Evolutionary conservation across 2,113 vertebrate genomes (phyloP).

Genomic region (Lontra canadensis): DNA sequence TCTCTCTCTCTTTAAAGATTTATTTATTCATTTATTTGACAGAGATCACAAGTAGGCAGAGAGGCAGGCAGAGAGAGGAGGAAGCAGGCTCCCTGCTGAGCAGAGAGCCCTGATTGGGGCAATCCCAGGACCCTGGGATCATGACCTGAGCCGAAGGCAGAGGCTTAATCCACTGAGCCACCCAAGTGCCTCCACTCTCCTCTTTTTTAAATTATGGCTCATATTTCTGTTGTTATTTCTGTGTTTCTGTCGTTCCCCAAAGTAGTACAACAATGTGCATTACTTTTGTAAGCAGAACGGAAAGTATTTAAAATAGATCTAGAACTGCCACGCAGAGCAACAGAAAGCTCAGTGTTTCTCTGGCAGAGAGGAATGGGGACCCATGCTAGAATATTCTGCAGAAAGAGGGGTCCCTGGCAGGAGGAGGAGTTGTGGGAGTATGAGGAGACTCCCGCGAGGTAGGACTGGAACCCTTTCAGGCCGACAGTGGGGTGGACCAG

Average conservation of each 20-base stretch:
- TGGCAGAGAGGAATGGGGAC: not conserved
- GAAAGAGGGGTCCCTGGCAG: not conserved
- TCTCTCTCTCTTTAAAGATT: too few species aligned
- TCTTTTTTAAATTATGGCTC: not conserved
- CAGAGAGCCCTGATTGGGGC: too few species aligned
- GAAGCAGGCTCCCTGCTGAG: too few species aligned
- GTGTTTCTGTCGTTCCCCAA: not conserved
- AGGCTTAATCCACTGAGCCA: too few species aligned
- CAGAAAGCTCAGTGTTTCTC: not conserved
- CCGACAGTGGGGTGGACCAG: not conserved
- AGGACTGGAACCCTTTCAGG: not conserved
- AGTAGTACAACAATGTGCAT: not conserved
- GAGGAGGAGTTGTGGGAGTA: not conserved
- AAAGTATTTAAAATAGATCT: not conserved
- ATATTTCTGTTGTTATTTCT: not conserved
- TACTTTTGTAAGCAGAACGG: not conserved
- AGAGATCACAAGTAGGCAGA: too few species aligned
- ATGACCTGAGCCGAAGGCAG: too few species aligned
- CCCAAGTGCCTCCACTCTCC: too few species aligned
- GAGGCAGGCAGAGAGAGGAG: too few species aligned
- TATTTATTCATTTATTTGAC: too few species aligned
- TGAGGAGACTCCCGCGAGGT: not conserved
- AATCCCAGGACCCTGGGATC: too few species aligned
- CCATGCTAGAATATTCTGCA: not conserved
- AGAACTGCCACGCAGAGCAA: not conserved